Evolutionary conservation across 2,113 vertebrate genomes (phyloP).

Genomic region (Nesogale talazaci): DNA sequence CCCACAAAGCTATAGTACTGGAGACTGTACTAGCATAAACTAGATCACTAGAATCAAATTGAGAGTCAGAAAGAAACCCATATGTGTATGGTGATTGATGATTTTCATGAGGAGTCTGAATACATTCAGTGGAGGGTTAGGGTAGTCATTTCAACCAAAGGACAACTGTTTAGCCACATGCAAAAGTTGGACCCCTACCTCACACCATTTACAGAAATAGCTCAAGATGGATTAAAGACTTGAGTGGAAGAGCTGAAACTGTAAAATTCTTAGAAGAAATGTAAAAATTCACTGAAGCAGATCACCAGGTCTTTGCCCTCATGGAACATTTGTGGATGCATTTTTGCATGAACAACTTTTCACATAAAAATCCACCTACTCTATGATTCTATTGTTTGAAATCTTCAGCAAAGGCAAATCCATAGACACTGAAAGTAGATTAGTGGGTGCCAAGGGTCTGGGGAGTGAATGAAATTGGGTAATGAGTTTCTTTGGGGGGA

Average conservation of each 20-base stretch:
- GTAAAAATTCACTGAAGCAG: neutral
- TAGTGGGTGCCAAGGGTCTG: neutral
- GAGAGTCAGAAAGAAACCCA: neutral
- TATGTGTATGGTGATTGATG: neutral
- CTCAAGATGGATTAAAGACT: neutral
- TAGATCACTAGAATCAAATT: neutral
- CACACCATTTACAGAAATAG: neutral
- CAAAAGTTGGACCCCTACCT: neutral
- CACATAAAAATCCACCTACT: too few relatives aligned
- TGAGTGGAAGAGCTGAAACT: neutral
- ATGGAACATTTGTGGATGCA: neutral
- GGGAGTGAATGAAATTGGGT: neutral
- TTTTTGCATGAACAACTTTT: too few relatives aligned
- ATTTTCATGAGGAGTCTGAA: neutral
- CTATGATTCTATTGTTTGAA: neutral
- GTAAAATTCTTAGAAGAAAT: neutral
- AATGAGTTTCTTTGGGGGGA: neutral
- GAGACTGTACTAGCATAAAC: neutral
- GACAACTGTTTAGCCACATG: neutral
- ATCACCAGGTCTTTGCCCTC: neutral
- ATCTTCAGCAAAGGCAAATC: neutral
- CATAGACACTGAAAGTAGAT: neutral
- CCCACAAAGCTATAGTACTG: neutral
- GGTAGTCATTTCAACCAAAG: neutral
- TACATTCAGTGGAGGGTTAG: neutral